Percentiles rank a stretch among this genome's conserved stretches.
phyloP scores from a whole-genome alignment of 1,140 invertebrate species.

The Drosophila murphyi region DNA sequence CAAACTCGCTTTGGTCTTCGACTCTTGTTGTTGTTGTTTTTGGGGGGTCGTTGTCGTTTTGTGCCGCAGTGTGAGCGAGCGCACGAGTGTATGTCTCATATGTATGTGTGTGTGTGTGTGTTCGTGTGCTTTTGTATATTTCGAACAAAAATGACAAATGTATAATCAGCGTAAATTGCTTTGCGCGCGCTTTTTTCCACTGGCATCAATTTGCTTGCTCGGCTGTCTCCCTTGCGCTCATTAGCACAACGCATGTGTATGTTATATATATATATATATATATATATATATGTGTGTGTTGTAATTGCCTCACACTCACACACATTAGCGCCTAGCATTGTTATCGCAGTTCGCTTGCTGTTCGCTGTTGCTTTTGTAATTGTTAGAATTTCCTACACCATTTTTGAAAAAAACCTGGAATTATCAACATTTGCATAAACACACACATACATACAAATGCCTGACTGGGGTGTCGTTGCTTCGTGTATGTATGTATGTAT shows the following conservation, averaged over 20 bases:
- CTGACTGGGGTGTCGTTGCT: constrained; percentile 38
- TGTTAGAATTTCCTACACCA: constrained; percentile 66
- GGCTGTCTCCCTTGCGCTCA: constrained; percentile 36
- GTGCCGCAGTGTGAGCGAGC: constrained; percentile 60
- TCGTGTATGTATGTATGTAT: constrained; percentile 9
- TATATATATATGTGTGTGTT: background rate
- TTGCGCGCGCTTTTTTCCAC: constrained; percentile 69
- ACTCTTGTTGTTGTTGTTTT: constrained; percentile 13
- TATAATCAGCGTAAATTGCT: constrained; percentile 78
- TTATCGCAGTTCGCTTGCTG: constrained; percentile 20
- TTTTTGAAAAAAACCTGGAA: constrained; percentile 63
- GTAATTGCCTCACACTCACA: constrained; percentile 41
- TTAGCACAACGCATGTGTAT: constrained; percentile 8
- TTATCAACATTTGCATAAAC: constrained; percentile 56
- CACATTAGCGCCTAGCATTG: constrained; percentile 30
- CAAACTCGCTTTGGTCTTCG: constrained; percentile 43
- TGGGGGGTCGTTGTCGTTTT: constrained; percentile 49
- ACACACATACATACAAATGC: constrained; percentile 13
- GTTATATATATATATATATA: background rate
- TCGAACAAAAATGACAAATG: constrained; percentile 73
- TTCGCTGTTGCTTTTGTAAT: constrained; percentile 39
- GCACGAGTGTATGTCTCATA: constrained; percentile 45
- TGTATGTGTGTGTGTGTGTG: constrained; percentile 25
- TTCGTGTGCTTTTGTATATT: constrained; percentile 46
- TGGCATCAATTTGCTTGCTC: constrained; percentile 42